Conservation (phyloP, 2,888 invertebrate species). For the Cacoxenus indagator region DNA sequence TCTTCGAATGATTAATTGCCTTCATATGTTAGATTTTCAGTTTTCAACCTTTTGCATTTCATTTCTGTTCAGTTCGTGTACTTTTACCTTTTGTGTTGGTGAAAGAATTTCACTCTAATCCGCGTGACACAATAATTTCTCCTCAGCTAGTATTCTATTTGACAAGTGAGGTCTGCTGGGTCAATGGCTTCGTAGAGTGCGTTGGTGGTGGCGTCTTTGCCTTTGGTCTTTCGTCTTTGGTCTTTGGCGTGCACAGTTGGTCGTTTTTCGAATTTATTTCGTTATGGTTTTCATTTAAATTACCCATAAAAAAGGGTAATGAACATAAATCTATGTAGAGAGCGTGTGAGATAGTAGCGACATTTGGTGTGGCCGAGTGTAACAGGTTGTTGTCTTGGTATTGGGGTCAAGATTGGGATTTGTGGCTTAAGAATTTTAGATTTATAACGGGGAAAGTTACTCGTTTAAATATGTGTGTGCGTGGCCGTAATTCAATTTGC, state of each 20-base stretch:
- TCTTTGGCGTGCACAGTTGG: neutral
- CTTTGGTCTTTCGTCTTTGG: neutral
- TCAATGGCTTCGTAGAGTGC: neutral
- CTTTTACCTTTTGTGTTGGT: neutral
- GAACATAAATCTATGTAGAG: neutral
- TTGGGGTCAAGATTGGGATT: constrained; percentile 16
- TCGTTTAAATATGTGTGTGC: too few relatives aligned
- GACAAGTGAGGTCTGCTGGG: constrained; percentile 29
- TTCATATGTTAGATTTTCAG: constrained; percentile 52
- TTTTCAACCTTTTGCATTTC: neutral
- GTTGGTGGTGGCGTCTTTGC: neutral
- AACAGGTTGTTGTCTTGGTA: neutral
- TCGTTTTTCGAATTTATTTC: constrained; percentile 25
- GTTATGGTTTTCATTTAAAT: constrained; percentile 29
- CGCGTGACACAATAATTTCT: constrained; percentile 45
- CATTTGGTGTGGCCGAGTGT: neutral
- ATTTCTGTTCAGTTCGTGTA: neutral
- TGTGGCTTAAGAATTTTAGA: too few relatives aligned
- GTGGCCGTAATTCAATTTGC: too few relatives aligned
- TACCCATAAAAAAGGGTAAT: constrained; percentile 7
- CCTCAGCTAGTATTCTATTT: constrained; percentile 20
- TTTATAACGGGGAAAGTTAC: neutral
- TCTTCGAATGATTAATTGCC: constrained; percentile 61
- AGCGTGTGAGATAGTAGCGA: neutral
- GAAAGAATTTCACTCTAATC: constrained; percentile 31